Evolutionary conservation across 1,140 invertebrate genomes (phyloP).

Genomic region (Papilio machaon): DNA sequence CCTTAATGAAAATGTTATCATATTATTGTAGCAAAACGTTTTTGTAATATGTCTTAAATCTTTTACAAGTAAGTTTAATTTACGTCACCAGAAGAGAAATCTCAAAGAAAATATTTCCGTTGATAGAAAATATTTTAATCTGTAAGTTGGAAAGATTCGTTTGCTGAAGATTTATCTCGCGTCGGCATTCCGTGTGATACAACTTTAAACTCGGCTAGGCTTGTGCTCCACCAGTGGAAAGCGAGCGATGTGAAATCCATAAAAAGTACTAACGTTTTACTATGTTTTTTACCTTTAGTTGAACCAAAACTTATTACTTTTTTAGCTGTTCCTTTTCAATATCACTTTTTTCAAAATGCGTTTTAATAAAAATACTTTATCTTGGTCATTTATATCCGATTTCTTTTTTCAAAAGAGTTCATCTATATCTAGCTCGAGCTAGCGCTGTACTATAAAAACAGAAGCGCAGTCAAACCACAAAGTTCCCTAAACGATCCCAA

Average conservation of each 20-base stretch:
- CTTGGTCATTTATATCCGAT: not conserved
- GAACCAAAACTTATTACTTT: no score
- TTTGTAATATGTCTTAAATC: not conserved
- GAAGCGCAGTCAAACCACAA: slow-evolving; percentile 42
- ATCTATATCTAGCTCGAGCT: not conserved
- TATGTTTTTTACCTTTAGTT: not conserved
- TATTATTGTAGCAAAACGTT: not conserved
- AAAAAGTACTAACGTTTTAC: not conserved
- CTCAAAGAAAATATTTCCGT: not conserved
- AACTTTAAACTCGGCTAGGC: not conserved
- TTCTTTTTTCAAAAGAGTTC: not conserved
- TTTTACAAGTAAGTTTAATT: not conserved
- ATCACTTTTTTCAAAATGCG: not conserved
- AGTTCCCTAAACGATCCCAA: slow-evolving; percentile 44
- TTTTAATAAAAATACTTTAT: not conserved
- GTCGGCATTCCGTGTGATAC: slow-evolving; percentile 1
- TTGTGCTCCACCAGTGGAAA: not conserved
- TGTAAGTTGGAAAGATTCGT: not conserved
- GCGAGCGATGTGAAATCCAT: not conserved
- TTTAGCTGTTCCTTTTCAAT: no score
- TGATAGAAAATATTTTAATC: slow-evolving; percentile 10
- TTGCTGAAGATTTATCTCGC: slow-evolving; percentile 13
- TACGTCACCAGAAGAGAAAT: not conserved
- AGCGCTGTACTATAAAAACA: slow-evolving; percentile 21
- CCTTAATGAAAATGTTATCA: not conserved